Percentiles rank a stretch among this genome's conserved stretches.
These are phyloP conservation scores for Euwallacea fornicatus DNA, from an alignment of 1,140 invertebrate species.

Conservation along the genomic window DNA sequence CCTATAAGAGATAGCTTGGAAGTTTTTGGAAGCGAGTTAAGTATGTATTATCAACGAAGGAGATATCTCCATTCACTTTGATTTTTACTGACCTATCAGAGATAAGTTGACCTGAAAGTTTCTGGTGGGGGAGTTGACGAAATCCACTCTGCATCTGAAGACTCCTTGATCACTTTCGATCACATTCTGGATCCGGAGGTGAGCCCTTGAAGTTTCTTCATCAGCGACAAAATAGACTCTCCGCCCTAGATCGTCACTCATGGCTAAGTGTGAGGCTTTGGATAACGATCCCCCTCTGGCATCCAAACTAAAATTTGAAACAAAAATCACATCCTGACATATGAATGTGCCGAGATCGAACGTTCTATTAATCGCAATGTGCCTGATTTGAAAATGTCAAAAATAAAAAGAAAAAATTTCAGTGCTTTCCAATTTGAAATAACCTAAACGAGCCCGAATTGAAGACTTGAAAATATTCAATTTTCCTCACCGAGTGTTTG, in stretches of 20 bases:
- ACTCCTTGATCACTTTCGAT: conserved; percentile 73
- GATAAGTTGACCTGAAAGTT: conserved; percentile 84
- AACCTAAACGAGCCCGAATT: no score
- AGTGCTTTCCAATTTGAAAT: no score
- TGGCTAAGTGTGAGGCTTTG: conserved; percentile 69
- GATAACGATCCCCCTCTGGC: conserved; percentile 67
- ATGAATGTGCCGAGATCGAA: neutral
- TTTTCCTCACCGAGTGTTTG: no score
- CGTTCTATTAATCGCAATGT: no score
- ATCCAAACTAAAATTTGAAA: conserved; percentile 66
- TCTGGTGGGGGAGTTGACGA: conserved; percentile 79
- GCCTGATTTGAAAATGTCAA: no score
- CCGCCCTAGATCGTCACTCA: conserved; percentile 72
- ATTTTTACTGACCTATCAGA: conserved; percentile 69
- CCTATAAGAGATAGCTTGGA: neutral
- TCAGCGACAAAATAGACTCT: conserved; percentile 74
- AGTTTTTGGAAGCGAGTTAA: neutral
- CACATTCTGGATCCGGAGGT: conserved; percentile 73
- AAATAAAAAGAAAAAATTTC: conserved; percentile 22
- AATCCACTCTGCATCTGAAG: conserved; percentile 83
- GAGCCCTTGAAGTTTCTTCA: conserved; percentile 66
- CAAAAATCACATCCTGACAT: neutral
- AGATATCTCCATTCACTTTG: neutral
- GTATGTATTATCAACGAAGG: neutral
- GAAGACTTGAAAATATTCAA: no score